Percentiles rank a stretch among this genome's conserved stretches.
phyloP scores from a whole-genome alignment of 1,140 invertebrate species.

The Pollicipes pollicipes region DNA sequence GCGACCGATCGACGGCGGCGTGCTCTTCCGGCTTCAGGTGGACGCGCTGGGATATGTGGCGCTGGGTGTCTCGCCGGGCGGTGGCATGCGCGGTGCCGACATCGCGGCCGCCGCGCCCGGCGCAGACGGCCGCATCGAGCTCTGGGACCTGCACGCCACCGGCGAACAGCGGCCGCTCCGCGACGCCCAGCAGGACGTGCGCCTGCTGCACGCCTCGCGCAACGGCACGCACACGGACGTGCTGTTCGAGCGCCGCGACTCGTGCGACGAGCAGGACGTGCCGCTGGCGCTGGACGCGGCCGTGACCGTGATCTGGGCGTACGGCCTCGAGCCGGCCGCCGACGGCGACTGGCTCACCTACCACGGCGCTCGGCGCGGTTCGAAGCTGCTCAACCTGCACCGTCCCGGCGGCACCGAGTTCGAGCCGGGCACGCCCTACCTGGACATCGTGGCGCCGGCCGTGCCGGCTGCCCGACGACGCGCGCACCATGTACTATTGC shows the following conservation, averaged over 20 bases:
- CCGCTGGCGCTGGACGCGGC: conserved; percentile 19
- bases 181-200: conserved; percentile 14
- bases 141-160: conserved; percentile 11
- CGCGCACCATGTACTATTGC: conserved; percentile 13
- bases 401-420: neutral
- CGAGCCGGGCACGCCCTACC: neutral
- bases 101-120: conserved; percentile 27
- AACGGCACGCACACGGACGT: conserved; percentile 19
- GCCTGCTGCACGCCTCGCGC: conserved; percentile 12
- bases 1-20: neutral
- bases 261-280: conserved; percentile 17
- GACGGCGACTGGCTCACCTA: conserved; percentile 6
- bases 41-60: conserved; percentile 35
- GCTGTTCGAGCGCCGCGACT: conserved; percentile 11
- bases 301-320: conserved; percentile 20
- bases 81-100: conserved; percentile 55
- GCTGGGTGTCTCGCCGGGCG: conserved; percentile 49
- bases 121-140: neutral
- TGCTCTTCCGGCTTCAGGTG: neutral
- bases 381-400: conserved; percentile 14
- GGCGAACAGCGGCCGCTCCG: conserved; percentile 10
- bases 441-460: conserved; percentile 11
- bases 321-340: too few species aligned
- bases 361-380: conserved; percentile 6
- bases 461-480: conserved; percentile 12